Evolutionary conservation across 2,888 invertebrate species (phyloP), one percentile per base, ranked within the genome.

Genomic region (Drosophila borealis): DNA sequence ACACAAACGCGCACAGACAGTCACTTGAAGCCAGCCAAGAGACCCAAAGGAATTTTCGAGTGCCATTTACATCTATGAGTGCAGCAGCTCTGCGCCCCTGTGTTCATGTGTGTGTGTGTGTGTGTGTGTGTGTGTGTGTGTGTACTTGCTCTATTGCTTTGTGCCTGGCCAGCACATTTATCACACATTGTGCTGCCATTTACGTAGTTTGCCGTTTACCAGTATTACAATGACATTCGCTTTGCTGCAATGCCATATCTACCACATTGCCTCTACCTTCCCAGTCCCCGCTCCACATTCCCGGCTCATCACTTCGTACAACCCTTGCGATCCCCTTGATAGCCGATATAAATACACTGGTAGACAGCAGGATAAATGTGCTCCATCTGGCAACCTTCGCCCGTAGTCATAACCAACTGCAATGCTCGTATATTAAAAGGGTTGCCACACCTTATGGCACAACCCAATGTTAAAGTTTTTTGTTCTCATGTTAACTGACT

Each of bases 41-140:
- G 74, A 82, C 77, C 88, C 86, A 73, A 85, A 80, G 86, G 86
- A 85, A 82, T 82, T 82, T 77, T 88, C 74, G 70, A 82, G 86
- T 79, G 67, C 87, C 78, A 86, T 80, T 88, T 83, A 83, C 83
- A 88, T 83, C 67, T 74, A 74, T 66, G 63, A 86, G 78, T 80
- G 70, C 80, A 70, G 69, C 76, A 67, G 45, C 56, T 55, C 9
- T 25, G 36, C 45, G 10, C n/a, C 8, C 41, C 14, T 62, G 5
- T 46, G 39, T 56, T 9, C 45, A 13, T 45, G 3, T 56, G 4
- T 36, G 6, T 51, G 21, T 33, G 6, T 57, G 46, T 57, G 37
- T 61, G 21, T 46, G 25, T 45, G 17, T 51, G 46, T 53, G 41
- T 44, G 4, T 42, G 42, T 56, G 37, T 54, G 41, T 56, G 46